These are phyloP conservation scores for Trichopria drosophilae DNA, from an alignment of 2,888 invertebrate species.

Conservation along the genomic window DNA sequence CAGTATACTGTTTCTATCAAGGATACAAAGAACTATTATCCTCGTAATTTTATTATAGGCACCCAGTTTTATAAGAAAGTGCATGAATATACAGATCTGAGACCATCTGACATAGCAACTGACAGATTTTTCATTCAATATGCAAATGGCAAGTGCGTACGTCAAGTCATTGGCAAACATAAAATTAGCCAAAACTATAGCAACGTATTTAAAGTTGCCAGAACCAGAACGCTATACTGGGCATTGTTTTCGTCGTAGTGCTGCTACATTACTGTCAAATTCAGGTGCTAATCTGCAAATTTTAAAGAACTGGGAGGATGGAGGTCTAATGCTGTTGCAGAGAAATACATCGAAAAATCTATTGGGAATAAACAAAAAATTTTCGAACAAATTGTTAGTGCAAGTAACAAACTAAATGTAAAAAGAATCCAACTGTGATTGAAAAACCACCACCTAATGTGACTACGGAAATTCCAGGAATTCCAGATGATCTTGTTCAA, in stretches of 20 bases:
- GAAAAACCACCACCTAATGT: too few species aligned
- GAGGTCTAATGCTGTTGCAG: constrained; percentile 11
- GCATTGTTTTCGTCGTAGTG: constrained; percentile 30
- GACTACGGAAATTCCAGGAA: too few species aligned
- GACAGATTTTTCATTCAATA: constrained; percentile 26
- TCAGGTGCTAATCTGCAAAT: constrained; percentile 17
- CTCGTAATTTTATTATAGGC: constrained; percentile 27
- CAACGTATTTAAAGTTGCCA: constrained; percentile 27
- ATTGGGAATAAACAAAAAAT: constrained; percentile 35
- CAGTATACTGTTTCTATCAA: constrained; percentile 25
- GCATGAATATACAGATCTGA: constrained; percentile 15
- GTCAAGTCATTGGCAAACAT: constrained; percentile 29
- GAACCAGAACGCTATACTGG: constrained; percentile 26
- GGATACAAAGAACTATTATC: constrained; percentile 31
- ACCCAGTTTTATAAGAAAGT: constrained; percentile 11
- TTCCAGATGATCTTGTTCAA: too few species aligned
- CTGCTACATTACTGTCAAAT: constrained; percentile 30
- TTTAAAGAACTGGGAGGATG: constrained; percentile 25
- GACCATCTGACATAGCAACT: constrained; percentile 12
- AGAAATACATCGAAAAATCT: constrained; percentile 1
- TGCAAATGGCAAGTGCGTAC: too few species aligned
- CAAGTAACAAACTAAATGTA: too few species aligned
- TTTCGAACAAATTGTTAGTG: constrained; percentile 1
- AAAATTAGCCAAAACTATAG: constrained; percentile 26
- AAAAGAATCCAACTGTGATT: too few species aligned